A percentile compares a stretch with the other conserved stretches of the same genome.
These are phyloP conservation scores for Manacus vitellinus DNA, from an alignment of 2,113 vertebrate genomes.

Conservation along the genomic window DNA sequence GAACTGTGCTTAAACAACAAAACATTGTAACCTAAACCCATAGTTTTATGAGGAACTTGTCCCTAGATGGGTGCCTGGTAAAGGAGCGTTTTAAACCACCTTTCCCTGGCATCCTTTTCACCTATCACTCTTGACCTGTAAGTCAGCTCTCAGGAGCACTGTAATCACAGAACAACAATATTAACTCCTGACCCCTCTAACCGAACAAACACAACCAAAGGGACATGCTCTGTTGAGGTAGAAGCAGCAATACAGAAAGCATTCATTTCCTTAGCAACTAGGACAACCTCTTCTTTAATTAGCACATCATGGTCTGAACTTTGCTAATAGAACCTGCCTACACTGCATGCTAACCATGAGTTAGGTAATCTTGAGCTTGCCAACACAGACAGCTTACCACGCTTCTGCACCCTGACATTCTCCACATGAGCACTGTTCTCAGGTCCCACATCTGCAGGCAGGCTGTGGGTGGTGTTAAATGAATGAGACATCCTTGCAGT, in stretches of 20 bases:
- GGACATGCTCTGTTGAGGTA: not conserved
- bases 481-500: slow-evolving; percentile 21
- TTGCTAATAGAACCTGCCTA: slow-evolving; percentile 54
- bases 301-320: slow-evolving; percentile 37
- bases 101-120: not conserved
- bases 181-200: not conserved
- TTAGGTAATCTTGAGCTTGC: not conserved
- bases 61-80: not conserved
- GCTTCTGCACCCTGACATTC: slow-evolving; percentile 31
- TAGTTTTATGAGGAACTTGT: not conserved
- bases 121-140: not conserved
- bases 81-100: not conserved
- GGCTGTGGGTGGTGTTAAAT: slow-evolving; percentile 31
- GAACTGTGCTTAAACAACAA: not conserved
- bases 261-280: slow-evolving; percentile 58
- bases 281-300: slow-evolving; percentile 57
- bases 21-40: not conserved
- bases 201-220: not conserved
- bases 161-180: not conserved
- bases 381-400: slow-evolving; percentile 16
- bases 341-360: slow-evolving; percentile 4
- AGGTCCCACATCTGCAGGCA: slow-evolving; percentile 61
- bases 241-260: not conserved
- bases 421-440: not conserved
- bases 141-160: not conserved